phyloP scores from a whole-genome alignment of 2,888 invertebrate species.

The Platycnemis pennipes region DNA sequence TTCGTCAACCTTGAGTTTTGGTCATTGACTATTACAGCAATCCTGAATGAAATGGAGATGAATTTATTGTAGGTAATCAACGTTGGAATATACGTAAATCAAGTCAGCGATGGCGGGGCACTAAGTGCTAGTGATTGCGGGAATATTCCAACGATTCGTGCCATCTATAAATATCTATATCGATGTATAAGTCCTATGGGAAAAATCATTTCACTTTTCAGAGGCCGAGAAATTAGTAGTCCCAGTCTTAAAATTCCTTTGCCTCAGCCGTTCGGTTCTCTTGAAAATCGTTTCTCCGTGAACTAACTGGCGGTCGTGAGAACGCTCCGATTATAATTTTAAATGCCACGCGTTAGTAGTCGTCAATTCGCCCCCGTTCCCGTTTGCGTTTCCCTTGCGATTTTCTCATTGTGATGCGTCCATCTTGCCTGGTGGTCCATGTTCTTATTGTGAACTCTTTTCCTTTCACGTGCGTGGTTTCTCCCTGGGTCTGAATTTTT shows the following conservation, averaged over 20 bases:
- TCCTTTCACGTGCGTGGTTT: not conserved
- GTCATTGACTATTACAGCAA: not conserved
- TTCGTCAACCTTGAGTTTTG: not conserved
- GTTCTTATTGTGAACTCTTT: not conserved
- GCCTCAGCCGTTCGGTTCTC: not conserved
- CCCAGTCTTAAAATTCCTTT: not conserved
- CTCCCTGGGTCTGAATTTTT: not conserved
- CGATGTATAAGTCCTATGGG: not conserved
- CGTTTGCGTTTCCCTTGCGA: not conserved
- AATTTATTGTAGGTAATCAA: not conserved
- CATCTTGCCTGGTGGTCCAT: not conserved
- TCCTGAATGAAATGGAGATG: not conserved
- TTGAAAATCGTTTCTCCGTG: not conserved
- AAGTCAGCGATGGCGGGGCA: not conserved
- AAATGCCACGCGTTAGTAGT: not conserved
- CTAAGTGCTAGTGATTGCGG: not conserved
- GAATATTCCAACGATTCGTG: not conserved
- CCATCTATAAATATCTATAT: no score
- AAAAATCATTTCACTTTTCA: not conserved
- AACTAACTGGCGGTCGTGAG: not conserved
- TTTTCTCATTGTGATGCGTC: not conserved
- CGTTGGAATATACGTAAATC: not conserved
- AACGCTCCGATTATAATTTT: not conserved
- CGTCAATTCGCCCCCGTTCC: not conserved
- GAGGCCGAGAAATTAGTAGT: not conserved